Evolutionary conservation across 2,888 invertebrate genomes (phyloP).

Genomic region (Lasioglossum lativentre): DNA sequence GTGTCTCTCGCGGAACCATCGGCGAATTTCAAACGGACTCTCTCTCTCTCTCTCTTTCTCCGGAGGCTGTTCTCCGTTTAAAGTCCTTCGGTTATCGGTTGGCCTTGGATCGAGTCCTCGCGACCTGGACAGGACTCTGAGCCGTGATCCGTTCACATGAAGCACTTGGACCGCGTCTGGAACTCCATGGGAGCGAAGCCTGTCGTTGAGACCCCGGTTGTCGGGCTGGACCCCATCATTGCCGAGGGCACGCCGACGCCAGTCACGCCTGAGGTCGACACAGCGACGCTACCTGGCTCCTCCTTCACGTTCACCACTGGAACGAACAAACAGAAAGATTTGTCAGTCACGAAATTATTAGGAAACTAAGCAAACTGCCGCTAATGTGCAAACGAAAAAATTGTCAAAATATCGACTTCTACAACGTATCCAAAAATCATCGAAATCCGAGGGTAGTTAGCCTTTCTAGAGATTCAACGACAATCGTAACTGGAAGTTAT

Average conservation of each 20-base stretch:
- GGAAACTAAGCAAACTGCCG: not conserved
- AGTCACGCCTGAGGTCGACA: constrained; percentile 74
- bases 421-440: too few species aligned
- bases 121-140: not conserved
- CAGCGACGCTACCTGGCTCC: constrained; percentile 79
- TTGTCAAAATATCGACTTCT: too few species aligned
- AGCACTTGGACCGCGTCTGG: constrained; percentile 80
- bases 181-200: constrained; percentile 79
- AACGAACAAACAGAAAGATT: not conserved
- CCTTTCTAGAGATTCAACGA: too few species aligned
- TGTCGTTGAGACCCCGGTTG: constrained; percentile 79
- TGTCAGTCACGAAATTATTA: not conserved
- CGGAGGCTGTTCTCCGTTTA: not conserved
- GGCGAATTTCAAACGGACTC: not conserved
- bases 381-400: too few species aligned
- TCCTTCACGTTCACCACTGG: constrained; percentile 82
- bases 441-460: too few species aligned
- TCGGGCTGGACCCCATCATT: constrained; percentile 77
- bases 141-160: constrained; percentile 76
- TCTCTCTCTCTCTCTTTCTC: not conserved
- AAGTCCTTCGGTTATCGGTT: not conserved
- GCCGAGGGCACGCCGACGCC: constrained; percentile 77
- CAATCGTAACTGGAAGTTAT: not conserved
- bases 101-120: not conserved
- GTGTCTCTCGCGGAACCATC: not conserved